phyloP scores from a whole-genome alignment of 92 coral and sea anemone species.

The Palythoa grandis region DNA sequence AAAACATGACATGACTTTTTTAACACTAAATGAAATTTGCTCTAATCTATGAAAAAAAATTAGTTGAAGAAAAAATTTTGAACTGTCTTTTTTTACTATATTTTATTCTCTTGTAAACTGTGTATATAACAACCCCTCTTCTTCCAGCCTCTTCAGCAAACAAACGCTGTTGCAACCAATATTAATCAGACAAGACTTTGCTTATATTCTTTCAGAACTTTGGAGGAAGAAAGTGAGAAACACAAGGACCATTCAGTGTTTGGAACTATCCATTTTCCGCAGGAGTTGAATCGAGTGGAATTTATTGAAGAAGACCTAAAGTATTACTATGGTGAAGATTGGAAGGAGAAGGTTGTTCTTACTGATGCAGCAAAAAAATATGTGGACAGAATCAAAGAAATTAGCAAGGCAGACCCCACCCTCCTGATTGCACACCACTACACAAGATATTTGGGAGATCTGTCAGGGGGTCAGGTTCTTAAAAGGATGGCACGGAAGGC shows the following conservation, averaged over 20 bases:
- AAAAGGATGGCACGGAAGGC: constrained; percentile 90
- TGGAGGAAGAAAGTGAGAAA: constrained; percentile 90
- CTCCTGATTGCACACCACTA: constrained; percentile 94
- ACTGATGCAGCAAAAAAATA: constrained; percentile 83
- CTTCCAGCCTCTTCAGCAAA: too few relatives aligned
- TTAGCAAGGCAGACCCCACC: constrained; percentile 81
- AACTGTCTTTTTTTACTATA: too few relatives aligned
- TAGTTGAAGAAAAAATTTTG: too few relatives aligned
- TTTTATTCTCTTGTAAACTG: too few relatives aligned
- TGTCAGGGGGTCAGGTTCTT: constrained; percentile 91
- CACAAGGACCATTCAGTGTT: constrained; percentile 78
- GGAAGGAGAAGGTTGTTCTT: constrained; percentile 77
- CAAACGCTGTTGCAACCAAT: neutral
- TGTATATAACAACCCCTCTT: too few relatives aligned
- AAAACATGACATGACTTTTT: too few relatives aligned
- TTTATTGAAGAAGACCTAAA: constrained; percentile 82
- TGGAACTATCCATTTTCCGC: constrained; percentile 83
- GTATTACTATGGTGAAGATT: constrained; percentile 88
- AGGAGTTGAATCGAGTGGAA: constrained; percentile 76
- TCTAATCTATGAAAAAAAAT: too few relatives aligned
- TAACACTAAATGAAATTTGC: too few relatives aligned
- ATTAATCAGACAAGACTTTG: neutral
- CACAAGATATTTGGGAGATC: constrained; percentile 93
- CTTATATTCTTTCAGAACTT: constrained; percentile 55
- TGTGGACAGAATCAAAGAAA: constrained; percentile 80